Evolutionary conservation across 2,797 vertebrate species (phyloP), one percentile per base, ranked within the genome.

Genomic region (Leucoraja ocellata): DNA sequence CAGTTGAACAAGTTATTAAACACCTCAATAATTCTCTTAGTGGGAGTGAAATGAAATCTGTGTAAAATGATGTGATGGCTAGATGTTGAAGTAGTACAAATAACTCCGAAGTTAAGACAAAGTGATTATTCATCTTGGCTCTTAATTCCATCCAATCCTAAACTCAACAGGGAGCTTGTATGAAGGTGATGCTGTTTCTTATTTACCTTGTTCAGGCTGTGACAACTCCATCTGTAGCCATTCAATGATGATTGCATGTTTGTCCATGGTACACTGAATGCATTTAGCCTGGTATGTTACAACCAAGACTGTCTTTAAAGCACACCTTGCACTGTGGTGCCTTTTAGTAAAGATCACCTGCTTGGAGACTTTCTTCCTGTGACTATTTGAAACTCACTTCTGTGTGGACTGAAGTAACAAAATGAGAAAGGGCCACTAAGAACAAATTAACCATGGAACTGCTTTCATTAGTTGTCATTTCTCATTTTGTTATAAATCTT

Each of bases 201-300:
- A 65, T 68, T 68, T 90, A 71, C 65, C 88, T 91, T 71, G 65
- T 71, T 71, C 65, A 84, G 88, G 36, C 88, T 91, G 81, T 84
- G 88, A 71, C 65, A 18, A 36, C 61, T 88, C 8, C 36, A 90
- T 90, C 32, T 91, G 65, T 71, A 32, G 11, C 54, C 25, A 28
- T 61, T 61, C 61, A 61, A 25, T 13, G 9, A 83, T 58, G 39
- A 28, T 71, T 71, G 68, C 18, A 71, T 74, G 71, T 74, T 74
- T 74, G 16, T 74, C 18, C 18, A 74, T 21, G 6, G 21, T 5
- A 25, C 65, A 68, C 16, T 68, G 46, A 68, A 68, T 68, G 71
- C 23, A 23, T 74, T 74, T 21, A 6, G 21, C 71, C 71, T 74
- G 21, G 16, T 74, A 14, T 71, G 68, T 71, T 71, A 71, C 13